A percentile compares a stretch with the other conserved stretches of the same genome.
Conservation (phyloP, 2,888 invertebrate species). For the Macaria liturata region DNA sequence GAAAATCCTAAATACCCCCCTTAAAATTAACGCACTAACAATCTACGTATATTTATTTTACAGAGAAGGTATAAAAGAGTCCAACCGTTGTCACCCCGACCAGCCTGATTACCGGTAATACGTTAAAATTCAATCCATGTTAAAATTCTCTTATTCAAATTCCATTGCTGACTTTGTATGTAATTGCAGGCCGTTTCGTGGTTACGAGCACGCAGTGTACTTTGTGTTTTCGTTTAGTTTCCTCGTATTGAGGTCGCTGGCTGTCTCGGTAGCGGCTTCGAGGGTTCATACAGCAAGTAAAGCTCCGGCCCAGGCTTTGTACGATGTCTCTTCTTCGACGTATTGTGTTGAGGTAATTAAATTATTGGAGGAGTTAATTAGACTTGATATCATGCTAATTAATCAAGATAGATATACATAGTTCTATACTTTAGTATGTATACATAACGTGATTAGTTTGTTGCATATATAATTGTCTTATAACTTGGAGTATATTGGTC, state of each 20-base stretch:
- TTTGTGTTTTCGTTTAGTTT: constrained; percentile 86
- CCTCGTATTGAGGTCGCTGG: constrained; percentile 82
- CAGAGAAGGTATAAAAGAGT: constrained; percentile 51
- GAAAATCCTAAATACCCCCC: too few species aligned
- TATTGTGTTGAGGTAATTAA: constrained; percentile 83
- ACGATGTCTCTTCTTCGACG: constrained; percentile 82
- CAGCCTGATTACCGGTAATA: constrained; percentile 35
- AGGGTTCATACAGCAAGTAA: constrained; percentile 81
- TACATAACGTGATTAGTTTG: too few species aligned
- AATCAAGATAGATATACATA: too few species aligned
- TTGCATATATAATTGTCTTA: too few species aligned
- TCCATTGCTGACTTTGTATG: constrained; percentile 8
- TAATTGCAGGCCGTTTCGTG: constrained; percentile 52
- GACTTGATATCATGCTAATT: too few species aligned
- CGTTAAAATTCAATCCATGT: neutral
- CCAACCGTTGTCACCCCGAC: constrained; percentile 41
- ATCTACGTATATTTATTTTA: constrained; percentile 11
- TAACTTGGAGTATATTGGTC: too few species aligned
- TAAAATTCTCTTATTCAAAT: neutral
- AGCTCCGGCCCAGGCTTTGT: constrained; percentile 78
- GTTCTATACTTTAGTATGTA: too few species aligned
- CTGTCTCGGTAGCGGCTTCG: constrained; percentile 83
- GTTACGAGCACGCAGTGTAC: constrained; percentile 82
- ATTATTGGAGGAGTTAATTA: neutral
- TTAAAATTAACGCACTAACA: neutral